These are phyloP conservation scores for Clarias gariepinus DNA, from an alignment of 2,113 vertebrate genomes.

Conservation along the genomic window DNA sequence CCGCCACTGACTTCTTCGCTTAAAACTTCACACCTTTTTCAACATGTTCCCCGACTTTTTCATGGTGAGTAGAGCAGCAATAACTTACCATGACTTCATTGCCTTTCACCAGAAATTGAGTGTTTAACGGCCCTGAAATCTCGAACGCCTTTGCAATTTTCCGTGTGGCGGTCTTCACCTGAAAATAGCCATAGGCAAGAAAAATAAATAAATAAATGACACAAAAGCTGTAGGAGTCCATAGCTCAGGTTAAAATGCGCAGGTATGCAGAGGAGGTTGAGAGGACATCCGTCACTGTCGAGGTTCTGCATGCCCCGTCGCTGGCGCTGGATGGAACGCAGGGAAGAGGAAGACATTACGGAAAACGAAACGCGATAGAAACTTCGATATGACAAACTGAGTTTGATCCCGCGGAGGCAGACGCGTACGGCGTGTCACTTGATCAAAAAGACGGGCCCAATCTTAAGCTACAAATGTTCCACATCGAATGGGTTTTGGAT, in stretches of 20 bases:
- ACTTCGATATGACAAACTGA: conserved; percentile 18
- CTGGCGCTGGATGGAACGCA: not conserved
- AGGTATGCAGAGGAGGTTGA: conserved; percentile 2
- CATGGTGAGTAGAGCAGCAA: conserved; percentile 53
- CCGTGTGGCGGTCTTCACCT: conserved; percentile 87
- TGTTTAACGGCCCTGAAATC: conserved; percentile 94
- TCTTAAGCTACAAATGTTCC: conserved; percentile 22
- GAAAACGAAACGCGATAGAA: conserved; percentile 24
- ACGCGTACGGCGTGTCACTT: not conserved
- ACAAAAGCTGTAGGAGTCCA: conserved; percentile 6
- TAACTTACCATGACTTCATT: conserved; percentile 89
- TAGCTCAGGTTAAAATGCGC: conserved; percentile 38
- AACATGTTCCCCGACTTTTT: not conserved
- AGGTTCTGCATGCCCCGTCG: conserved; percentile 25
- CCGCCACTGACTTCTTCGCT: too few species aligned
- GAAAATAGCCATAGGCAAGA: conserved; percentile 37
- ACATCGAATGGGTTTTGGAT: conserved; percentile 30
- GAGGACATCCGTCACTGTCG: conserved; percentile 31
- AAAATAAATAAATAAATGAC: not conserved
- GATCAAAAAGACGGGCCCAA: not conserved
- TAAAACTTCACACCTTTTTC: not conserved
- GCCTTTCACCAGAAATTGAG: conserved; percentile 92
- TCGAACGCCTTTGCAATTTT: conserved; percentile 91
- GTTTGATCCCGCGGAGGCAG: conserved; percentile 8
- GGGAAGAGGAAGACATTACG: not conserved